Conservation (phyloP, 1,140 invertebrate genomes). For the Muscidifurax raptorellus region DNA sequence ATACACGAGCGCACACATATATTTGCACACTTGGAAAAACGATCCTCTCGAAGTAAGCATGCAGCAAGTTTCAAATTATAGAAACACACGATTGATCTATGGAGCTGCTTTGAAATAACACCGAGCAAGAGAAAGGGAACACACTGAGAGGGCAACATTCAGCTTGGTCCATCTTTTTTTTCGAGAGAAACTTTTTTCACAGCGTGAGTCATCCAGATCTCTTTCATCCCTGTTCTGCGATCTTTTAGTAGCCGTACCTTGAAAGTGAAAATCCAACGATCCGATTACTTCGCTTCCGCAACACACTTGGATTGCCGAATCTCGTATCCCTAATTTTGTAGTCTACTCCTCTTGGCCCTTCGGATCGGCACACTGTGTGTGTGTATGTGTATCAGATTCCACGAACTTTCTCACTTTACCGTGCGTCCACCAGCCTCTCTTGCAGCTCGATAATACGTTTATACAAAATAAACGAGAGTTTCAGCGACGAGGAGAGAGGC, state of each 20-base stretch:
- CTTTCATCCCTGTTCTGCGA: not conserved
- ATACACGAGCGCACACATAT: not conserved
- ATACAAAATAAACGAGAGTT: no score
- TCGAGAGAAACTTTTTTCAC: slow-evolving; percentile 6
- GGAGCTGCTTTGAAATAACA: no score
- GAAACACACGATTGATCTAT: not conserved
- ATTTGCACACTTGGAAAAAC: slow-evolving; percentile 4
- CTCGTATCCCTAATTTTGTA: not conserved
- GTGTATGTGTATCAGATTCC: not conserved
- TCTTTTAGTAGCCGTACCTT: slow-evolving; percentile 22
- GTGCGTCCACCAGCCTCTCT: not conserved
- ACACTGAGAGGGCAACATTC: not conserved
- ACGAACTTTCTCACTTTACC: not conserved
- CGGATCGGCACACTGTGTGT: not conserved
- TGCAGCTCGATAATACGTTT: not conserved
- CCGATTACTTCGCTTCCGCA: not conserved
- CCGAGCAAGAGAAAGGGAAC: not conserved
- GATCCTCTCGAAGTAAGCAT: not conserved
- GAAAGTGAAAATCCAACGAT: slow-evolving; percentile 7
- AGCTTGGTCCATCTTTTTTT: not conserved
- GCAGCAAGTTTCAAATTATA: no score
- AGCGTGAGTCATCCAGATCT: not conserved
- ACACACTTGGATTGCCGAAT: not conserved
- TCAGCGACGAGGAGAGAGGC: not conserved
- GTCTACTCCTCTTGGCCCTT: not conserved